Percentiles rank a stretch among this genome's conserved stretches.
phyloP scores from a whole-genome alignment of 2,888 invertebrate species.

The Notocelia uddmanniana region DNA sequence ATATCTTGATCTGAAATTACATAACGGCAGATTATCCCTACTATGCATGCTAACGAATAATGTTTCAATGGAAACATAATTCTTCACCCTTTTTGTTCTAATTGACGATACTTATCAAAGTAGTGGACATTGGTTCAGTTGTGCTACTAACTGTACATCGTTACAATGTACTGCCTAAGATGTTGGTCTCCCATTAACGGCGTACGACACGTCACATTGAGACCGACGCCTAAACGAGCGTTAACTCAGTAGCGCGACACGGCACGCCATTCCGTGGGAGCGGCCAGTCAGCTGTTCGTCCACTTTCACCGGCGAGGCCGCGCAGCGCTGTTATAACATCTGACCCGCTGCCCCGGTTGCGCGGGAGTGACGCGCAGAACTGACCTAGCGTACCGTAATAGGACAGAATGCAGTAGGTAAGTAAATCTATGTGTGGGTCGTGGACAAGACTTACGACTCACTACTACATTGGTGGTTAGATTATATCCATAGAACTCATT shows the following conservation, averaged over 20 bases:
- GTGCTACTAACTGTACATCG: no score
- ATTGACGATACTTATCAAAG: no score
- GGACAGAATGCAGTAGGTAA: neutral
- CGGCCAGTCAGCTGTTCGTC: slow-evolving; percentile 24
- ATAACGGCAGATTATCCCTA: no score
- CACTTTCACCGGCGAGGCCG: slow-evolving; percentile 44
- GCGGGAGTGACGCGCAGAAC: slow-evolving; percentile 39
- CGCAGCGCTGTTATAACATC: slow-evolving; percentile 28
- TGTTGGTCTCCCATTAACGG: neutral
- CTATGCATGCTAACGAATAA: no score
- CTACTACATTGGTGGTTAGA: no score
- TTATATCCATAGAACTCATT: no score
- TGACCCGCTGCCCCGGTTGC: slow-evolving; percentile 41
- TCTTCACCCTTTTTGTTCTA: no score
- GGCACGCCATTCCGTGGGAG: slow-evolving; percentile 9
- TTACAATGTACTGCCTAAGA: no score
- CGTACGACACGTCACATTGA: neutral
- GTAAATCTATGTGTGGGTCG: neutral
- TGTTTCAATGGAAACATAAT: no score
- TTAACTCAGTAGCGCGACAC: neutral
- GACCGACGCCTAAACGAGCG: neutral
- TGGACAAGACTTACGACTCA: no score
- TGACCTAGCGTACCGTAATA: slow-evolving; percentile 25
- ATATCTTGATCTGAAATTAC: no score
- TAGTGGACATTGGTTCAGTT: no score